Percentiles rank a stretch among this genome's conserved stretches.
phyloP scores from a whole-genome alignment of 2,797 vertebrate genomes.

The Centroberyx gerrardi region DNA sequence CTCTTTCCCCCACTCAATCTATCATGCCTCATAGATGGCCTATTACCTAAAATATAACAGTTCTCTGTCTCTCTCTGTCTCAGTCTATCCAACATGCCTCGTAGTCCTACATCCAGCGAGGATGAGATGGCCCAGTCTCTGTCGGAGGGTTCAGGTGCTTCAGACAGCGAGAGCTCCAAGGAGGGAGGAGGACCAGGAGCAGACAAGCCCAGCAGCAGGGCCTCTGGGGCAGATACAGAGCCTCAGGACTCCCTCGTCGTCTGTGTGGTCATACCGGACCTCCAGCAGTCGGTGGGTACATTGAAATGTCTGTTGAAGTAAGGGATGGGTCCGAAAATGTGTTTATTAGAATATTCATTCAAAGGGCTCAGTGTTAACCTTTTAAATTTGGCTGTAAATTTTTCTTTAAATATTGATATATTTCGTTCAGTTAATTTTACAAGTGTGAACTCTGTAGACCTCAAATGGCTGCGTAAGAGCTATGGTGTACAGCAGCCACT shows the following conservation, averaged over 20 bases:
- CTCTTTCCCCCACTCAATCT: background rate
- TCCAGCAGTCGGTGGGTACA: conserved; percentile 91
- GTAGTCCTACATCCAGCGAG: conserved; percentile 93
- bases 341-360: too few relatives aligned
- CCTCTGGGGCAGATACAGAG: conserved; percentile 57
- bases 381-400: too few relatives aligned
- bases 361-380: too few relatives aligned
- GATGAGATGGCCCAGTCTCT: conserved; percentile 94
- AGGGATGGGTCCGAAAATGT: too few relatives aligned
- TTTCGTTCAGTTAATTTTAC: too few relatives aligned
- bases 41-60: too few relatives aligned
- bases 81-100: conserved; percentile 83
- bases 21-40: too few relatives aligned
- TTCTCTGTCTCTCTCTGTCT: background rate
- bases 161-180: conserved; percentile 90
- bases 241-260: conserved; percentile 85
- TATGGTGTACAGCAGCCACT: too few relatives aligned
- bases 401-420: too few relatives aligned
- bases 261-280: conserved; percentile 89
- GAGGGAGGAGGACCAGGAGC: conserved; percentile 86
- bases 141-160: conserved; percentile 89
- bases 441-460: too few relatives aligned
- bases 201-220: conserved; percentile 78
- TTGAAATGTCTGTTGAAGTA: too few relatives aligned
- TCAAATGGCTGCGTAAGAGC: too few relatives aligned